Evolutionary conservation across 2,113 vertebrate species (phyloP), one percentile per base, ranked within the genome.

Genomic region (Triplophysa siluroides): DNA sequence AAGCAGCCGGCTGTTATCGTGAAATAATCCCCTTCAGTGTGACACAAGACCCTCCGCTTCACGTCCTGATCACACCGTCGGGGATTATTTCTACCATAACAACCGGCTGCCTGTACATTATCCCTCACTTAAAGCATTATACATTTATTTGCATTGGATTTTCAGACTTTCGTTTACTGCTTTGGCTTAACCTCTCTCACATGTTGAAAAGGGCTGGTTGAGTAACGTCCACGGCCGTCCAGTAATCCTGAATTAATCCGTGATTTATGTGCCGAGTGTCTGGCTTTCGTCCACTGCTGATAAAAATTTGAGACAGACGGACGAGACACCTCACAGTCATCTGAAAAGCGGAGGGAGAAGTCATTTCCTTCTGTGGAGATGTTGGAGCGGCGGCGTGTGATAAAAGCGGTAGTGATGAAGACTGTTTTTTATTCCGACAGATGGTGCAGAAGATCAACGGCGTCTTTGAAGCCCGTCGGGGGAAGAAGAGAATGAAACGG

Each of bases 401-500:
- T 79, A 60, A 63, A 82, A 78, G 54, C 74, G 3, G 64, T 5
- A 75, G 60, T 50, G 78, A 84, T 72, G 60, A 47, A 10, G 23
- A 19, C 67, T 54, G 13, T 81, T n/a, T 86, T 62, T 78, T 56
- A 38, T 58, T 85, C 76, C 63, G 81, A 75, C 93, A 98, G 97
- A 94, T 98, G 87, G 97, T 98, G 78, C 87, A 95, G 89, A 95
- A 95, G 89, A 98, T 98, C 93, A 98, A 98, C 52, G 93, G 93
- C 86, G 94, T 97, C 84, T 98, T 96, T 12, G 97, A 98, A 89
- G 95, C 94, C 0, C 92, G 96, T 62, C 93, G 96, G 86, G 97
- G 97, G n/a, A 98, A 96, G 92, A 98, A 97, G 72, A 94, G 92
- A 3, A 95, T 97, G 92, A 98, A 98, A 92, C 93, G 92, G 74